Evolutionary conservation across 2,888 invertebrate species (phyloP), one percentile per base, ranked within the genome.

Genomic region (Machimus rusticus): DNA sequence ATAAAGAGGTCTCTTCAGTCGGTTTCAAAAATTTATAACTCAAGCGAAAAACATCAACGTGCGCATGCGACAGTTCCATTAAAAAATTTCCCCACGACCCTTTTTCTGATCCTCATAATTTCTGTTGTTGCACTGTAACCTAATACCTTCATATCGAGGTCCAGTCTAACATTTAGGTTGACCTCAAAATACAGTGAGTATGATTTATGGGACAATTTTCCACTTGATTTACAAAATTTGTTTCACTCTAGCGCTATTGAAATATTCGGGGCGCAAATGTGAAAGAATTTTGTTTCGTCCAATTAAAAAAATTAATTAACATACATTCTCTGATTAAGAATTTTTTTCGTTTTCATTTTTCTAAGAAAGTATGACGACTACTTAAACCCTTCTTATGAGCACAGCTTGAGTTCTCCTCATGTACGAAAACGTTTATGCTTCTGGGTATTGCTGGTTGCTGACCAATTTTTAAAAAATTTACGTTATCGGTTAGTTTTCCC

Each of bases 131-230:
- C 34, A 0, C 34, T 82, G 82, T 82, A 82, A 82, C 57, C 31
- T 19, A 82, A 82, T 82, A 82, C 19, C 19, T 12, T n/a, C 66
- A n/a, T 19, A 34, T 31, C 57, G n/a, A n/a, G 12, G 12, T 37
- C 57, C 5, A 82, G 37, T 19, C 37, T 19, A 28, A 37, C 16
- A n/a, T 66, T 31, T 37, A 8, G 66, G 46, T 37, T 82, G 57
- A 82, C 82, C 82, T 66, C 82, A 82, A 57, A 66, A 82, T 57
- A 57, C 39, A 57, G n/a, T 37, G 39, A 57, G 37, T n/a, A 2
- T 82, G 82, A 82, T 82, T 82, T 82, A 82, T 82, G 82, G 57
- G 82, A 82, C 66, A 57, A 82, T 82, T 82, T 82, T 82, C 82
- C 82, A 82, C 66, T 37, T 37, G 82, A 82, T 55, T 57, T 82